These are phyloP conservation scores for Asbolus verrucosus DNA, from an alignment of 1,140 invertebrate species.

Conservation along the genomic window DNA sequence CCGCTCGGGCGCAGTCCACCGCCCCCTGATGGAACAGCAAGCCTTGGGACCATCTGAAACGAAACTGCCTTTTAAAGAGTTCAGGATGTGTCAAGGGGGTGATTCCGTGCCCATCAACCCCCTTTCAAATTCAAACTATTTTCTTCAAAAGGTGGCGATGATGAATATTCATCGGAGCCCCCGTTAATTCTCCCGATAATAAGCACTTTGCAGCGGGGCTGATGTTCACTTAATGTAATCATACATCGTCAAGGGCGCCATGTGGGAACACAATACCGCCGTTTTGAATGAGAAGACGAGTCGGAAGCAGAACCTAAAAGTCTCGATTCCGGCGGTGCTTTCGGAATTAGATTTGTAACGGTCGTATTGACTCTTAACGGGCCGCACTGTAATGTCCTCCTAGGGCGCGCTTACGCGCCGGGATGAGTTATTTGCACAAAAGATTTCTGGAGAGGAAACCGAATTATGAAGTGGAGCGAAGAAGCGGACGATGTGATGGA, in stretches of 20 bases:
- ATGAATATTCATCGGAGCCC: too few relatives aligned
- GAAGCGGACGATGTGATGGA: conserved; percentile 9
- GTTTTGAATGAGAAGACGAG: not conserved
- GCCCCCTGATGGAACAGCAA: conserved; percentile 88
- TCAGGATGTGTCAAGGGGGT: too few relatives aligned
- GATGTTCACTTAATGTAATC: too few relatives aligned
- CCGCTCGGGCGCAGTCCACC: conserved; percentile 85
- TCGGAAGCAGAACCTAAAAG: conserved; percentile 21
- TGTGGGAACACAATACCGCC: not conserved
- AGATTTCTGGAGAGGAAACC: conserved; percentile 28
- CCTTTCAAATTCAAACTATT: too few relatives aligned
- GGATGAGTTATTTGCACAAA: conserved; percentile 33
- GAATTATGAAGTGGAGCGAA: conserved; percentile 30
- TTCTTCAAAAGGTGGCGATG: too few relatives aligned
- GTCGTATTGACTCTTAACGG: conserved; percentile 29
- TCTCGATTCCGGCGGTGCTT: conserved; percentile 18
- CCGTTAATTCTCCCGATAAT: too few relatives aligned
- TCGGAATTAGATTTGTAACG: conserved; percentile 41
- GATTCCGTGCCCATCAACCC: too few relatives aligned
- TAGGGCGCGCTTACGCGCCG: conserved; percentile 4
- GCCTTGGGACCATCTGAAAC: conserved; percentile 86
- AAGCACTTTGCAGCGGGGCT: too few relatives aligned
- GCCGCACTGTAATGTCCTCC: not conserved
- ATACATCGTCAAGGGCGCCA: conserved; percentile 1
- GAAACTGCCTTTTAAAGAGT: conserved; percentile 20